Percentiles rank a stretch among this genome's conserved stretches.
These are phyloP conservation scores for Melanogrammus aeglefinus DNA, from an alignment of 2,797 vertebrate genomes.

Conservation along the genomic window DNA sequence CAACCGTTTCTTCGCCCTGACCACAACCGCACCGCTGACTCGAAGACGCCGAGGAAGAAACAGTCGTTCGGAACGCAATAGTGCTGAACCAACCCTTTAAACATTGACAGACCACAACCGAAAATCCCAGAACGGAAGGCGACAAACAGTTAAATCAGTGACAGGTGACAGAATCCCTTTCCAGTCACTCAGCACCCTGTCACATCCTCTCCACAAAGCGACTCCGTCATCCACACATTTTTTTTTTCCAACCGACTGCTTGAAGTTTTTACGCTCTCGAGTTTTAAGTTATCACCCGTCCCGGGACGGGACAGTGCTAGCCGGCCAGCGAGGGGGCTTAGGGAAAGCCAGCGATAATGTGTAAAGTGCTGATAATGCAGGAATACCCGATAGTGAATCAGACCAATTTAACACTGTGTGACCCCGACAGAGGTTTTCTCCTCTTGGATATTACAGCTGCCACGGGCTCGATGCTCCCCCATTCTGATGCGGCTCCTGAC, in stretches of 20 bases:
- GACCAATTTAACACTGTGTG: conserved; percentile 56
- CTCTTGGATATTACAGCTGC: conserved; percentile 42
- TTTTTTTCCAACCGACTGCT: conserved; percentile 15
- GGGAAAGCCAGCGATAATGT: conserved; percentile 49
- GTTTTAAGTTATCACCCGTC: conserved; percentile 21
- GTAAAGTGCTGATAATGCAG: conserved; percentile 61
- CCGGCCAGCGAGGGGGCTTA: conserved; percentile 23
- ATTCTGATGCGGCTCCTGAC: conserved; percentile 60
- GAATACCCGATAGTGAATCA: conserved; percentile 46
- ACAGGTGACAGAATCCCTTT: too few relatives aligned
- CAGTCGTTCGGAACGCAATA: too few relatives aligned
- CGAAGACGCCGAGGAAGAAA: too few relatives aligned
- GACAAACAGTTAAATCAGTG: too few relatives aligned
- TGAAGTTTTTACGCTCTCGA: conserved; percentile 36
- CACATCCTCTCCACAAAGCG: conserved; percentile 1
- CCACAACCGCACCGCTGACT: too few relatives aligned
- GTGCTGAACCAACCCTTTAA: too few relatives aligned
- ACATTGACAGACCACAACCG: too few relatives aligned
- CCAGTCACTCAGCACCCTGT: too few relatives aligned
- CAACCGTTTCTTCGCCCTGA: too few relatives aligned
- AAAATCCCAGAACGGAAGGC: too few relatives aligned
- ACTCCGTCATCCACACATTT: conserved; percentile 17
- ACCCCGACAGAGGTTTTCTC: conserved; percentile 50
- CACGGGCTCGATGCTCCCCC: conserved; percentile 40
- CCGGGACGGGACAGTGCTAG: conserved; percentile 27